A percentile compares a stretch with the other conserved stretches of the same genome.
Evolutionary conservation across 1,140 invertebrate species (phyloP).

Genomic region (Carposina sasakii): DNA sequence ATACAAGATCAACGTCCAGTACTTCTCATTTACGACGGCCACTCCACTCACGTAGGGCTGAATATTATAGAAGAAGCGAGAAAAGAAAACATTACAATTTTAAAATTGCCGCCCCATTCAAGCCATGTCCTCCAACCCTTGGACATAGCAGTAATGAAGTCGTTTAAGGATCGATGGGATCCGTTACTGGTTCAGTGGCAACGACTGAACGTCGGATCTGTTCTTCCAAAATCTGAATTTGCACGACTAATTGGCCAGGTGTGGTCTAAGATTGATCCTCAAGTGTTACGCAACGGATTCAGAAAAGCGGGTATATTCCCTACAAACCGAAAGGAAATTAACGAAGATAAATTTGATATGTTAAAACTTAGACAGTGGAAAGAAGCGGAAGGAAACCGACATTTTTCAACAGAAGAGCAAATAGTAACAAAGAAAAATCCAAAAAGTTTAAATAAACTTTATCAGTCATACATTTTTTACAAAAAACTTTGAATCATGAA

Average conservation of each 20-base stretch:
- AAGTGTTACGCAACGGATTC: background rate
- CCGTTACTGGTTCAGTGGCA: conserved; percentile 1
- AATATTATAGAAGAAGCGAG: conserved; percentile 18
- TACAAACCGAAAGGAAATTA: background rate
- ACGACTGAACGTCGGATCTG: background rate
- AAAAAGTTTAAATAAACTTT: no score
- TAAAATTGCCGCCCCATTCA: conserved; percentile 8
- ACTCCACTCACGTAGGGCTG: conserved; percentile 12
- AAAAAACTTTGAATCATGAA: no score
- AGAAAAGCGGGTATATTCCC: conserved; percentile 1
- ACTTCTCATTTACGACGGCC: conserved; percentile 14
- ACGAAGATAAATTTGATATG: background rate
- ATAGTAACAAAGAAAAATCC: no score
- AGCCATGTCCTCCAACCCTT: conserved; percentile 7
- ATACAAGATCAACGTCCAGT: conserved; percentile 9
- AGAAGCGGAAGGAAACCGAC: no score
- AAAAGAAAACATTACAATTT: conserved; percentile 10
- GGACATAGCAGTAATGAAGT: conserved; percentile 2
- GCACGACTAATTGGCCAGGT: background rate
- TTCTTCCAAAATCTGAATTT: conserved; percentile 2
- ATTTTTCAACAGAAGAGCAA: no score
- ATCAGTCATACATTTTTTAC: no score
- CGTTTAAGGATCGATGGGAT: conserved; percentile 2
- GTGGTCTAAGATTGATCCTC: background rate
- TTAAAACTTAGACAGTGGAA: background rate